Conservation (phyloP, 2,113 vertebrate species). For the Agelaius tricolor region DNA sequence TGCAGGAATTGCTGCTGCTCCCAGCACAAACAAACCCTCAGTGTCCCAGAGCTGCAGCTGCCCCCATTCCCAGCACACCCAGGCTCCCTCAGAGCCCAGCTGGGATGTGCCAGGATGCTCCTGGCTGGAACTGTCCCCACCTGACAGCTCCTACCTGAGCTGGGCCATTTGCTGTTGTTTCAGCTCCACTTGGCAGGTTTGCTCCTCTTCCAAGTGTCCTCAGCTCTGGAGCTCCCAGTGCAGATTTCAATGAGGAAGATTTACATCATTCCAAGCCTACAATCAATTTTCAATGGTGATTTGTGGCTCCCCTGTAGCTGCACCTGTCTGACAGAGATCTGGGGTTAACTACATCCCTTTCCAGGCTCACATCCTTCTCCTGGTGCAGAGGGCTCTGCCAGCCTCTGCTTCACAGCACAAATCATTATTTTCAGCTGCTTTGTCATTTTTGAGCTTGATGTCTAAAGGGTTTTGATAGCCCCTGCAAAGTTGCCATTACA, state of each 20-base stretch:
- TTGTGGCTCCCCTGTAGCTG: not conserved
- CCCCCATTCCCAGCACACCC: rapidly evolving
- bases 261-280: not conserved
- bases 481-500: not conserved
- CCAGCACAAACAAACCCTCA: not conserved
- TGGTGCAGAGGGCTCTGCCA: not conserved
- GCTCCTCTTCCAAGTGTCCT: not conserved
- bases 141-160: not conserved
- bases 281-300: not conserved
- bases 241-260: not conserved
- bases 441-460: conserved; percentile 16
- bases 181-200: not conserved
- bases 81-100: not conserved
- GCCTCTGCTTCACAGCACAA: conserved; percentile 14
- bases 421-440: conserved; percentile 24
- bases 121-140: not conserved
- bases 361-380: not conserved
- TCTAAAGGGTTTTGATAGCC: not conserved
- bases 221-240: not conserved
- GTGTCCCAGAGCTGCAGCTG: not conserved
- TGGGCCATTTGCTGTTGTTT: not conserved
- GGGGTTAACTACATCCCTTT: conserved; percentile 27
- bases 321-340: not conserved
- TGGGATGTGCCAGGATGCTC: not conserved
- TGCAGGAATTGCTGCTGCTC: not conserved